Conservation (phyloP, 1,140 invertebrate species). For the Anastrepha obliqua region DNA sequence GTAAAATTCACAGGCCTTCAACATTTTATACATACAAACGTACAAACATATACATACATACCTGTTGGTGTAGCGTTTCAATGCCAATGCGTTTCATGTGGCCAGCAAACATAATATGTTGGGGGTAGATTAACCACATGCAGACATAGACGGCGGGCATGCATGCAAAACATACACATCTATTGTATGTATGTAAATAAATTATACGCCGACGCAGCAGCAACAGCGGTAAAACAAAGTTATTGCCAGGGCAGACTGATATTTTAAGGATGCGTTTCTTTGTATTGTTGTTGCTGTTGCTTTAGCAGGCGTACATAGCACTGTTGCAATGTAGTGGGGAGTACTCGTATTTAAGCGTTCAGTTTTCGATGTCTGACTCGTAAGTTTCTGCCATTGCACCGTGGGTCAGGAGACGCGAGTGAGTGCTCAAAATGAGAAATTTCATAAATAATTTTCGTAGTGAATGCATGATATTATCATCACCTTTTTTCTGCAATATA, state of each 20-base stretch:
- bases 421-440: too few species aligned
- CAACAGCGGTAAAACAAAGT: neutral
- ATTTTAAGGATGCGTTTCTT: constrained; percentile 40
- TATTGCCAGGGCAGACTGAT: constrained; percentile 25
- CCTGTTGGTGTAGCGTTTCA: neutral
- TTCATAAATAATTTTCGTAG: too few species aligned
- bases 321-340: neutral
- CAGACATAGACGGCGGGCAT: neutral
- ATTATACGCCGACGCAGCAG: constrained; percentile 37
- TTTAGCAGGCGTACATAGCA: constrained; percentile 17
- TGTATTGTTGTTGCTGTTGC: neutral
- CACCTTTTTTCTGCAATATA: too few species aligned
- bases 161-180: neutral
- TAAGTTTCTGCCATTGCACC: neutral
- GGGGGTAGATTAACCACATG: constrained; percentile 7
- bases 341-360: neutral
- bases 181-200: neutral
- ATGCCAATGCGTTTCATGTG: constrained; percentile 4
- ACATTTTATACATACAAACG: constrained; percentile 5
- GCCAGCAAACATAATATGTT: neutral
- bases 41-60: neutral
- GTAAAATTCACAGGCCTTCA: neutral
- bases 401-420: too few species aligned
- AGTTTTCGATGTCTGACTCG: constrained; percentile 8
- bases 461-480: too few species aligned